Percentiles rank a stretch among this genome's conserved stretches.
Evolutionary conservation across 2,113 vertebrate species (phyloP).

Genomic region (Monarcha castaneiventris): DNA sequence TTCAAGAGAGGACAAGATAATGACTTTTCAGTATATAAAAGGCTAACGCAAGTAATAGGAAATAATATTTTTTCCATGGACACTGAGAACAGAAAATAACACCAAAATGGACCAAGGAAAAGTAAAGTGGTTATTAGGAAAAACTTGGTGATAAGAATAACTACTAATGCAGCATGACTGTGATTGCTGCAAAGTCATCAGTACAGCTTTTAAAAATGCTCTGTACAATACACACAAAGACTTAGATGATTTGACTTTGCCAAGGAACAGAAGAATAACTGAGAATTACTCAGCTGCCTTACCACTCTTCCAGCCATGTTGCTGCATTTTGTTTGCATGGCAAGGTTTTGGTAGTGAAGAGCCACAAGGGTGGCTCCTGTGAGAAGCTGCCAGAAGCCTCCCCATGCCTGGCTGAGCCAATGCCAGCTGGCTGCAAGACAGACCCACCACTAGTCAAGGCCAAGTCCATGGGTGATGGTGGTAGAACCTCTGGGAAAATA

Average conservation of each 20-base stretch:
- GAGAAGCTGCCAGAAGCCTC: not conserved
- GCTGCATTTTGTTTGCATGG: not conserved
- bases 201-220: not conserved
- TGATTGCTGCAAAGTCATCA: not conserved
- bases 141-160: not conserved
- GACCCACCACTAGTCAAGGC: not conserved
- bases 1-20: not conserved
- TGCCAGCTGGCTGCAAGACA: not conserved
- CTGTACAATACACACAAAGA: not conserved
- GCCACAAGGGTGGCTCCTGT: not conserved
- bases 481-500: not conserved
- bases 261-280: not conserved
- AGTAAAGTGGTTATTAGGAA: not conserved
- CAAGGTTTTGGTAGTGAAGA: not conserved
- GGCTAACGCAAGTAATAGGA: not conserved
- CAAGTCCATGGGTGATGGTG: not conserved
- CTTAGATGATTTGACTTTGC: not conserved
- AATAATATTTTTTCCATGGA: not conserved
- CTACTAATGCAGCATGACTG: not conserved
- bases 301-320: not conserved
- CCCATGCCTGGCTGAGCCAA: not conserved
- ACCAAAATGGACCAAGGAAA: not conserved
- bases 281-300: not conserved
- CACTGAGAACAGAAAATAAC: not conserved
- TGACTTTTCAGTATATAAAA: not conserved